Percentiles rank a stretch among this genome's conserved stretches.
These are phyloP conservation scores for Brachypodius melanocephalos DNA, from an alignment of 2,113 vertebrate genomes.

Conservation along the genomic window DNA sequence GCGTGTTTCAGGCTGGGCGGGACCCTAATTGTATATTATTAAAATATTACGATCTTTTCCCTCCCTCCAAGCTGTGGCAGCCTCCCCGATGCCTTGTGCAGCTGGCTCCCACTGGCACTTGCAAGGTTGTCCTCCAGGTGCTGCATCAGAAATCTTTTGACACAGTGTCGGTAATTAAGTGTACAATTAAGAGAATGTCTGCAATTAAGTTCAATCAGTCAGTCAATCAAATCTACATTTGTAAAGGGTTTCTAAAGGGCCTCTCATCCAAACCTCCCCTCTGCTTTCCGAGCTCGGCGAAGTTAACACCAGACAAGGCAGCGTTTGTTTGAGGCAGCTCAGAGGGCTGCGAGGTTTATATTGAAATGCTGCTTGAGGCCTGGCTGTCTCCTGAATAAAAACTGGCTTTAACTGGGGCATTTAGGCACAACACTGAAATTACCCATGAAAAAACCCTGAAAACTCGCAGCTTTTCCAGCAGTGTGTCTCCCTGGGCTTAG, in stretches of 20 bases:
- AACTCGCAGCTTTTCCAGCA: not conserved
- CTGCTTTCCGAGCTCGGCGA: not conserved
- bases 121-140: slow-evolving; percentile 72
- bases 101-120: slow-evolving; percentile 62
- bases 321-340: not conserved
- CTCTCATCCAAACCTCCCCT: slow-evolving; percentile 31
- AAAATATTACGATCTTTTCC: slow-evolving; percentile 58
- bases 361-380: not conserved
- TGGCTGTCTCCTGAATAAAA: not conserved
- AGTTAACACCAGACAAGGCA: not conserved
- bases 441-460: not conserved
- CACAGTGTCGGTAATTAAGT: slow-evolving; percentile 74
- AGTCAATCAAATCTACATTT: slow-evolving; percentile 68
- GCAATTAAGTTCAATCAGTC: slow-evolving; percentile 72
- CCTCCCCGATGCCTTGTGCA: slow-evolving; percentile 33
- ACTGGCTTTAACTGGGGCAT: not conserved
- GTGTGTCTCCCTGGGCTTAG: not conserved
- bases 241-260: slow-evolving; percentile 60
- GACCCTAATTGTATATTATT: slow-evolving; percentile 64
- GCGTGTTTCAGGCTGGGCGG: not conserved
- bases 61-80: not conserved
- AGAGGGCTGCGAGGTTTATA: not conserved
- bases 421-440: not conserved
- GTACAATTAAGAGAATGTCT: slow-evolving; percentile 69
- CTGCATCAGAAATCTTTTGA: slow-evolving; percentile 71